Percentiles rank a stretch among this genome's conserved stretches.
phyloP scores from a whole-genome alignment of 2,888 invertebrate species.

The Ecliptopera silaceata region DNA sequence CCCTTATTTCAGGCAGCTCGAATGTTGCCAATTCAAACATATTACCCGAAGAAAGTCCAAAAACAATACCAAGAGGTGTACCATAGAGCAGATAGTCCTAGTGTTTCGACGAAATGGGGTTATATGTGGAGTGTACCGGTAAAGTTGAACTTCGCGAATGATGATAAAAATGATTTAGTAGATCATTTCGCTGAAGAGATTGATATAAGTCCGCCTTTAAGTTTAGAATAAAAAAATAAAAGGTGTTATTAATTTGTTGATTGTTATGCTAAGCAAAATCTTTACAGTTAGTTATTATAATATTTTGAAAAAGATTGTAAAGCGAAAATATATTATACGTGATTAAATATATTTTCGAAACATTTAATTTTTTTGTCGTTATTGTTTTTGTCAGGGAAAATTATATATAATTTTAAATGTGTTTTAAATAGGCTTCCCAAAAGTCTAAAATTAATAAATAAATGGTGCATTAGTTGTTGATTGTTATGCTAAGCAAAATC shows the following conservation, averaged over 20 bases:
- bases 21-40: constrained; percentile 12
- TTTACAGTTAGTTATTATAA: constrained; percentile 4
- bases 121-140: constrained; percentile 55
- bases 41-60: constrained; percentile 36
- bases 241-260: background rate
- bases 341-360: background rate
- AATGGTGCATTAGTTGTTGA: no score
- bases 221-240: constrained; percentile 73
- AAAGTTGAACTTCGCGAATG: constrained; percentile 45
- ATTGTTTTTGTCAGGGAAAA: no score
- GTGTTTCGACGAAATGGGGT: constrained; percentile 51
- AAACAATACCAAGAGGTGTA: constrained; percentile 5
- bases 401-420: no score
- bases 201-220: constrained; percentile 71
- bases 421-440: no score
- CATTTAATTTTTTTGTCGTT: background rate
- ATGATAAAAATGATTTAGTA: constrained; percentile 40
- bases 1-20: constrained; percentile 48
- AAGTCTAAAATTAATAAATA: no score
- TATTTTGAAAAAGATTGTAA: background rate
- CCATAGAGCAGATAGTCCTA: constrained; percentile 48
- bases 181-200: constrained; percentile 72
- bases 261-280: constrained; percentile 24
- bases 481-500: constrained; percentile 24
- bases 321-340: background rate